phyloP scores from a whole-genome alignment of 2,113 vertebrate genomes.

The Rhabdornis inornatus region DNA sequence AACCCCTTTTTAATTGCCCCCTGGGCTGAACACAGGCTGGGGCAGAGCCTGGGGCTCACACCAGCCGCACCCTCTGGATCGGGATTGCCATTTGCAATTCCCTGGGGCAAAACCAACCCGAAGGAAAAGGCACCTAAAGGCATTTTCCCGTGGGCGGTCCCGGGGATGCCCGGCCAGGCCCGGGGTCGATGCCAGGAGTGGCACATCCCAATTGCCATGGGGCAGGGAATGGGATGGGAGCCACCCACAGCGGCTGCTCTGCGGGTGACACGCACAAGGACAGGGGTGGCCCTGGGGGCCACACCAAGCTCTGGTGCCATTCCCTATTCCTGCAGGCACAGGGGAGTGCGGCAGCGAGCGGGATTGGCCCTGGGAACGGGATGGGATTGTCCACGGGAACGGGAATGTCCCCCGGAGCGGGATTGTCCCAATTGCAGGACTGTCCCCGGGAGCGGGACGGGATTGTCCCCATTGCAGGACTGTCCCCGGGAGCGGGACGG shows the following conservation, averaged over 20 bases:
- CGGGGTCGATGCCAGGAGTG: not conserved
- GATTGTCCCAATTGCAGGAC: not conserved
- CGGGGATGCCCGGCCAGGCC: not conserved
- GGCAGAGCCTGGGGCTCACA: not conserved
- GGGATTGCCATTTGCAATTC: not conserved
- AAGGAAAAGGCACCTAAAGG: not conserved
- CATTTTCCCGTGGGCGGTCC: fast-evolving
- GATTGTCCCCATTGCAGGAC: not conserved
- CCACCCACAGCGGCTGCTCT: fast-evolving
- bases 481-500: not conserved
- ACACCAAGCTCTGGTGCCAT: not conserved
- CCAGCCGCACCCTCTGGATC: not conserved
- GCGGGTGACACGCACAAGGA: not conserved
- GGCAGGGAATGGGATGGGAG: fast-evolving
- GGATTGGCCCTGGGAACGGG: not conserved
- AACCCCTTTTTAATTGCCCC: not conserved
- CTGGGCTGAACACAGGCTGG: not conserved
- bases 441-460: not conserved
- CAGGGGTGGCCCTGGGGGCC: not conserved
- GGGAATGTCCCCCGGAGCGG: no score
- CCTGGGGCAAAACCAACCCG: not conserved
- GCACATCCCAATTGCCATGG: fast-evolving
- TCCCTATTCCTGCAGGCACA: not conserved
- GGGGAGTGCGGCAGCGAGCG: not conserved
- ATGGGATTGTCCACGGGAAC: not conserved